Percentiles rank a stretch among this genome's conserved stretches.
Conservation (phyloP, 2,888 invertebrate species). For the Drosophila aldrichi region DNA sequence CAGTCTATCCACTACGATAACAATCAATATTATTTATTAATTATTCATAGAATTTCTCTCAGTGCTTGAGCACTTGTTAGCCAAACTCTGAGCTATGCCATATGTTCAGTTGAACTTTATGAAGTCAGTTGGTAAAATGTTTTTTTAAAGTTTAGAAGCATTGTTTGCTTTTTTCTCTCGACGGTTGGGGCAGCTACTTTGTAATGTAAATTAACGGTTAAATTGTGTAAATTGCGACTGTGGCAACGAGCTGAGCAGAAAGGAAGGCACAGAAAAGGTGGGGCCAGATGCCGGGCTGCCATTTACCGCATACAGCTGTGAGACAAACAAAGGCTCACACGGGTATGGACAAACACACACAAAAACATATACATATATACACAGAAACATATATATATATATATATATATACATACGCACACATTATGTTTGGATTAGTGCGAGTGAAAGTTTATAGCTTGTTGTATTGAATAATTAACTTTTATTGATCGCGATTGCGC, state of each 20-base stretch:
- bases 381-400: no score
- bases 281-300: conserved; percentile 6
- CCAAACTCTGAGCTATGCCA: neutral
- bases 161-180: neutral
- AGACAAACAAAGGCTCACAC: conserved; percentile 55
- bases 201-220: conserved; percentile 77
- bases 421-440: conserved; percentile 54
- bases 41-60: neutral
- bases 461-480: conserved; percentile 80
- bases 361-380: neutral
- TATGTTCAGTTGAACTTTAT: neutral
- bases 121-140: neutral
- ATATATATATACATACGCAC: conserved; percentile 6
- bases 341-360: conserved; percentile 1
- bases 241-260: conserved; percentile 35
- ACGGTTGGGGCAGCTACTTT: conserved; percentile 61
- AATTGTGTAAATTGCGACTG: conserved; percentile 50
- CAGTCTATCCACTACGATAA: neutral
- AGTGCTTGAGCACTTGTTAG: conserved; percentile 1
- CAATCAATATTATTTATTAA: neutral
- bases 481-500: conserved; percentile 77
- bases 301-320: conserved; percentile 42
- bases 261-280: neutral
- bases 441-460: conserved; percentile 62
- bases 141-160: conserved; percentile 15